Base-by-base conservation (phyloP, 2,888 invertebrate genomes). In the Eretmocerus hayati region DNA sequence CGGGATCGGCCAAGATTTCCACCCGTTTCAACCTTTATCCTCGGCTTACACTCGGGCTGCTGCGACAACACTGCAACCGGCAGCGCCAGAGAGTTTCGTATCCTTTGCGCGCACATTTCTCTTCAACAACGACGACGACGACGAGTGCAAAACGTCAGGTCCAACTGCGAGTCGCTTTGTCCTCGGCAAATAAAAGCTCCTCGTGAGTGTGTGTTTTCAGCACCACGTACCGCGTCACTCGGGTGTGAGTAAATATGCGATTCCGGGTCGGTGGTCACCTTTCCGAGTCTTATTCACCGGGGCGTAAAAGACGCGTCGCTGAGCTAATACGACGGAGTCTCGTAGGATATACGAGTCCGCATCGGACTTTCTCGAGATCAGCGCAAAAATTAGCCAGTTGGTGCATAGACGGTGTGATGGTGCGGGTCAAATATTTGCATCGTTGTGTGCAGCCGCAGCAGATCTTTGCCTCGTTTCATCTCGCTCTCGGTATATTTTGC, bases 141-240 rank as follows among this genome's bases (percentile, higher is more conserved):
- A n/a, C n/a, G n/a, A n/a, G n/a, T n/a, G n/a, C n/a, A n/a, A n/a
- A n/a, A n/a, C n/a, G n/a, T n/a, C n/a, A n/a, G n/a, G n/a, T n/a
- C n/a, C n/a, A n/a, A n/a, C n/a, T n/a, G n/a, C n/a, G n/a, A n/a
- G n/a, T n/a, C n/a, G 55, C 55, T 59, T 59, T 58, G 59, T 59
- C 56, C 56, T 46, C 46, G 46, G 40, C 56, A 56, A 59, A 59
- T 55, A 59, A 56, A 56, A 52, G 58, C 55, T 53, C 53, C 52
- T 40, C 18, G 21, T 30, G 35, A 38, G 40, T 40, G 35, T 45
- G 49, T 37, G 42, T 48, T 48, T 53, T 46, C 37, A 50, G 47
- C 20, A 20, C 22, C 16, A 9, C 45, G 20, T n/a, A 19, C 18
- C 16, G 20, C 21, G 9, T 40, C 18, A 20, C 33, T 49, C 45